Base-by-base conservation (phyloP, 2,888 invertebrate genomes). In the Arenicola marina region DNA sequence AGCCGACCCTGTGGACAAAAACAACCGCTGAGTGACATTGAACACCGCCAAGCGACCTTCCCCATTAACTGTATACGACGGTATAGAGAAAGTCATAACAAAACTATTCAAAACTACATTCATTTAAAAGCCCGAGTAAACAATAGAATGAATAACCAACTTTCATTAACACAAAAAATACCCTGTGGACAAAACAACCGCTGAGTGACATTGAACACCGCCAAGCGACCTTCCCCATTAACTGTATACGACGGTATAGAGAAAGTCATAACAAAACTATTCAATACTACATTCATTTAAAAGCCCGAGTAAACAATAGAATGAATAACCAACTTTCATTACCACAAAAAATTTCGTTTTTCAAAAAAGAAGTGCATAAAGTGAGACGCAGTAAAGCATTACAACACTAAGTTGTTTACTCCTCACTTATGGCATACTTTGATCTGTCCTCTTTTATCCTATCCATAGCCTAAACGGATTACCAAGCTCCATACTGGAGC, bases 1-100 rank as follows among this genome's bases (percentile, higher is more conserved):
- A 93, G 87, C 70, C 87, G 67, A 59, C 77, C 76, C 80, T 83
- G 73, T 32, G 54, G 33, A 11, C 21, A 31, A 28, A 31, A 18
- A 0, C 2, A 21, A 33, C n/a, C n/a, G n/a, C n/a, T n/a, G n/a
- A n/a, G n/a, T 38, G 38, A 15, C 11, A 38, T 38, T 38, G 38
- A 18, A 38, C 38, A 38, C 38, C 38, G 11, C 38, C 18, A 38
- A 38, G 38, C 38, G 11, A 15, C 18, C 18, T 38, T 11, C 38
- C 18, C 11, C 18, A 38, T 38, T 18, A 38, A 38, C 11, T 38
- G 18, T 18, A 38, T 38, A 38, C 11, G 38, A 18, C 18, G 11
- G 18, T 18, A 38, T 15, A 18, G 11, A 38, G 44, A 51, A 65
- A 31, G 21, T n/a, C 32, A 46, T 18, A 38, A 15, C 38, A 38